These are phyloP conservation scores for Seriola dumerili DNA, from an alignment of 2,113 vertebrate genomes.

Conservation along the genomic window DNA sequence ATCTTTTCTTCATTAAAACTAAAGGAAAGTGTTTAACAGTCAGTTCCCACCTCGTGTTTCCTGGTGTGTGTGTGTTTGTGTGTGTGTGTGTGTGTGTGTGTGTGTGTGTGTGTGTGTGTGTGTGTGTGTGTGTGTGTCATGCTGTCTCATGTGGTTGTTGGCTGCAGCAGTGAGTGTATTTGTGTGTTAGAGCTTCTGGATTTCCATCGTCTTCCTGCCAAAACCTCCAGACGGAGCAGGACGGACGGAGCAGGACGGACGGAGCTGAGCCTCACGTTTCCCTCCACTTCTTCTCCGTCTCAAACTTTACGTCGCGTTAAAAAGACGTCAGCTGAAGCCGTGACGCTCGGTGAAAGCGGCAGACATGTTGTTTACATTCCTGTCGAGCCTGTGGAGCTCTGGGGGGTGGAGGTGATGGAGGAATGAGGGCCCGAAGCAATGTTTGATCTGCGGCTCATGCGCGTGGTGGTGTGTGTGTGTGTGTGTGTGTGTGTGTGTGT, in stretches of 20 bases:
- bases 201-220: conserved; percentile 41
- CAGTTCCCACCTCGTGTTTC: not conserved
- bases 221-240: not conserved
- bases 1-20: not conserved
- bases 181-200: conserved; percentile 19
- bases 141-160: conserved; percentile 25
- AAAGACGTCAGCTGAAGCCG: no score
- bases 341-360: not conserved
- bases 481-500: not conserved
- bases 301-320: not conserved
- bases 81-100: not conserved
- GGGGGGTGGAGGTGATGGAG: not conserved
- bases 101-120: not conserved
- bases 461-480: no score
- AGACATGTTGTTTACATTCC: conserved; percentile 46
- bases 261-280: not conserved
- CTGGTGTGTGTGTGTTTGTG: not conserved
- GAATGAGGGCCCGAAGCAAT: not conserved
- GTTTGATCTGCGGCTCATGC: no score
- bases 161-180: not conserved
- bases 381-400: not conserved
- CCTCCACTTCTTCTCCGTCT: not conserved
- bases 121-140: not conserved
- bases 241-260: not conserved
- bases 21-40: not conserved